Evolutionary conservation across 2,888 invertebrate genomes (phyloP).

Genomic region (Caenorhabditis sp.): DNA sequence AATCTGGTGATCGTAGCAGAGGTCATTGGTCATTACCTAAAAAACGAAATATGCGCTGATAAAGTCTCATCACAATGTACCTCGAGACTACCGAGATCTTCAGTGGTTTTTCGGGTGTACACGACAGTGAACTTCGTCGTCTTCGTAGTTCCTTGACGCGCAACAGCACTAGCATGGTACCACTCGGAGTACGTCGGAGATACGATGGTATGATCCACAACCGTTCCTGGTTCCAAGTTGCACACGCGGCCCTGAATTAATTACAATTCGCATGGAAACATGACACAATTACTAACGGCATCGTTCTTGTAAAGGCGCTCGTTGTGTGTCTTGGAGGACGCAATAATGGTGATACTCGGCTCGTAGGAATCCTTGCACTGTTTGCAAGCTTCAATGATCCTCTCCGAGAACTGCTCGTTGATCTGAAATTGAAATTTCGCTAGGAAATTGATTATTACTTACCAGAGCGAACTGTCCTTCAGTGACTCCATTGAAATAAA

Average conservation of each 20-base stretch:
- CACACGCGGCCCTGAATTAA: constrained; percentile 12
- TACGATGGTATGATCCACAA: constrained; percentile 62
- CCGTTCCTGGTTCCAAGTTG: constrained; percentile 64
- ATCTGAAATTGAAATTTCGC: constrained; percentile 10
- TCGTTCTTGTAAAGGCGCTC: constrained; percentile 47
- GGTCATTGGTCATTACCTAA: constrained; percentile 56
- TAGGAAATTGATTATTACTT: neutral
- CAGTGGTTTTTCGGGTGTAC: constrained; percentile 14
- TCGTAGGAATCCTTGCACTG: neutral
- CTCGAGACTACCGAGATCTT: constrained; percentile 22
- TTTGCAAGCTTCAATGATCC: constrained; percentile 25
- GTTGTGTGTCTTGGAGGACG: constrained; percentile 49
- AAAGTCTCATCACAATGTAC: too few relatives aligned
- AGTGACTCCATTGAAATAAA: constrained; percentile 64
- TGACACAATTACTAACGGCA: neutral
- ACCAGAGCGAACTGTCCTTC: constrained; percentile 60
- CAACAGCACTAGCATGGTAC: constrained; percentile 61
- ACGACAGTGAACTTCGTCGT: constrained; percentile 62
- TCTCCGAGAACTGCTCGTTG: constrained; percentile 29
- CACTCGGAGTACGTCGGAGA: constrained; percentile 56
- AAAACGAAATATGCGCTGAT: too few relatives aligned
- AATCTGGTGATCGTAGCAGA: constrained; percentile 64
- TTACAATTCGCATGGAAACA: neutral
- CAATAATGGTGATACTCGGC: constrained; percentile 50
- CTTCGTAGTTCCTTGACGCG: constrained; percentile 67